Conservation (phyloP, 2,113 vertebrate genomes). For the Micronisus gabar region DNA sequence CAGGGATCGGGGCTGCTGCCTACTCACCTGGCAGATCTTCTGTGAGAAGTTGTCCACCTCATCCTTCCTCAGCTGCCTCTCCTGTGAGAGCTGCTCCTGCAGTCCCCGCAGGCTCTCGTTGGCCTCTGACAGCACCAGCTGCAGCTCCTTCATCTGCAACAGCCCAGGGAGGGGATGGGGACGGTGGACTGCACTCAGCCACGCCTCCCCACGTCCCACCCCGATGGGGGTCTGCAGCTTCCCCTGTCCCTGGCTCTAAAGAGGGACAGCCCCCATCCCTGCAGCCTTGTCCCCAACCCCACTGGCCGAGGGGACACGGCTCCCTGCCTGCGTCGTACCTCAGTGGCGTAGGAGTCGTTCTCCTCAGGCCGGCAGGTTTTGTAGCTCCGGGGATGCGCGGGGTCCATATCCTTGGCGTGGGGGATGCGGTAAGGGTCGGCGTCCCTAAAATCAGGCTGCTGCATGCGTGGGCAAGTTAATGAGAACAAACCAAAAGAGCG, state of each 20-base stretch:
- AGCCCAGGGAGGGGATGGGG: background rate
- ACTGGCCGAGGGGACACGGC: fast-evolving
- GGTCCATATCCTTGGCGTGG: slow-evolving; percentile 64
- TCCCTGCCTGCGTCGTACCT: slow-evolving; percentile 66
- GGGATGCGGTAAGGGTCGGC: slow-evolving; percentile 59
- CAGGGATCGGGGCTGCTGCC: background rate
- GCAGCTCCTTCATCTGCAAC: slow-evolving; percentile 80
- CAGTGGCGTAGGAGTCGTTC: slow-evolving; percentile 76
- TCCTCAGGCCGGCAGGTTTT: slow-evolving; percentile 76
- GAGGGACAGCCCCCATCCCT: fast-evolving
- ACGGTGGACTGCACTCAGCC: background rate
- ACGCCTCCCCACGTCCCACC: background rate
- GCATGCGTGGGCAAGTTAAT: slow-evolving; percentile 92
- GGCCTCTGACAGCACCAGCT: slow-evolving; percentile 77
- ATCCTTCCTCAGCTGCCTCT: slow-evolving; percentile 80
- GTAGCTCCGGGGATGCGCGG: slow-evolving; percentile 73
- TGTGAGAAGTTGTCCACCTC: slow-evolving; percentile 77
- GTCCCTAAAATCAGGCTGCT: slow-evolving; percentile 94
- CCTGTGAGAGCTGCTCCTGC: slow-evolving; percentile 83
- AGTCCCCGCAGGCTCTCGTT: slow-evolving; percentile 78
- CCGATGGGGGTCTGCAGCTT: background rate
- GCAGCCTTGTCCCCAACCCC: background rate
- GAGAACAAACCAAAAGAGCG: slow-evolving; percentile 80
- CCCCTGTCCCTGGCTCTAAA: background rate
- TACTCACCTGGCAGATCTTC: slow-evolving; percentile 86